These are phyloP conservation scores for Tokudaia tokunoshimensis DNA, from an alignment of 2,797 vertebrate species.

Conservation along the genomic window DNA sequence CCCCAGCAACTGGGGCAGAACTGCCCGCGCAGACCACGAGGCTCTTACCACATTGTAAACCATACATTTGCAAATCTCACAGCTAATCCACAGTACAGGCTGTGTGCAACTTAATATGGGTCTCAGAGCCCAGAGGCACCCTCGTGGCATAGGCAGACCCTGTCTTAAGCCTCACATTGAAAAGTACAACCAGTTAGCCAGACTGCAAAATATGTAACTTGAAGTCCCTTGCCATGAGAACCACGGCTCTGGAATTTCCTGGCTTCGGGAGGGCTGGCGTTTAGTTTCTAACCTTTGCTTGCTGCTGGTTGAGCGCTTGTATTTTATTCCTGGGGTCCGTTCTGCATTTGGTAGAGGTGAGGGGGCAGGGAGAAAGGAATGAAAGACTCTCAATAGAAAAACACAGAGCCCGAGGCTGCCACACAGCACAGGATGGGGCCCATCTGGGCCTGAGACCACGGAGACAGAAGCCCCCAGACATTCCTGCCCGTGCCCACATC, in stretches of 20 bases:
- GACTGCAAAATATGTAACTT: conserved; percentile 84
- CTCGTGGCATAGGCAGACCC: conserved; percentile 78
- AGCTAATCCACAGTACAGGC: conserved; percentile 83
- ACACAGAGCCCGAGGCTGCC: conserved; percentile 48
- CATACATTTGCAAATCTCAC: conserved; percentile 85
- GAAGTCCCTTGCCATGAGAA: conserved; percentile 82
- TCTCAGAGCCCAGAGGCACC: conserved; percentile 80
- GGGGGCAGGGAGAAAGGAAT: conserved; percentile 75
- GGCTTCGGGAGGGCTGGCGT: conserved; percentile 78
- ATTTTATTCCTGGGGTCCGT: conserved; percentile 80
- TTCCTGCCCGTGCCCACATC: neutral
- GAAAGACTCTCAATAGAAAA: conserved; percentile 71
- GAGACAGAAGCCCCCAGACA: neutral
- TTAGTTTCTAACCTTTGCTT: conserved; percentile 85
- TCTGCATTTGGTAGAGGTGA: conserved; percentile 64
- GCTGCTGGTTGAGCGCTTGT: conserved; percentile 65
- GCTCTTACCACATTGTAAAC: conserved; percentile 86
- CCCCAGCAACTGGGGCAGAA: conserved; percentile 37
- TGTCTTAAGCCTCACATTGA: conserved; percentile 77
- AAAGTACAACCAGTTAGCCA: conserved; percentile 76
- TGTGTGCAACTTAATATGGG: conserved; percentile 81
- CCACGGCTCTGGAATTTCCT: conserved; percentile 84
- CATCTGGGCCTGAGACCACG: neutral
- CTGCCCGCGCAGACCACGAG: neutral
- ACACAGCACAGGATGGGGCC: neutral